Evolutionary conservation across 2,113 vertebrate species (phyloP).

Genomic region (Triplophysa siluroides): DNA sequence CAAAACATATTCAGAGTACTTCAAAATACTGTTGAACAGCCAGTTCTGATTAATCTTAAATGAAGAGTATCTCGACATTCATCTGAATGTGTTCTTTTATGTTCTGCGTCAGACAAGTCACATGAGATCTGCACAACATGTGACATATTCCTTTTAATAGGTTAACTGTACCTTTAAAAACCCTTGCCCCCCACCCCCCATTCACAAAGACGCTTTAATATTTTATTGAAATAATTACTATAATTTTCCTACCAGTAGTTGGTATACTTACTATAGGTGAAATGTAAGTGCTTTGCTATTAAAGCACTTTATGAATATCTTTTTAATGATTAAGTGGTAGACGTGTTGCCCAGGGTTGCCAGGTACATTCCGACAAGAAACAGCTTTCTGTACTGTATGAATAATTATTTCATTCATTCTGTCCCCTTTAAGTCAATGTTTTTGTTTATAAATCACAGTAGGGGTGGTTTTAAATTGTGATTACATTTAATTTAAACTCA

Average conservation of each 20-base stretch:
- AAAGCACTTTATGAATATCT: not conserved
- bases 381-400: not conserved
- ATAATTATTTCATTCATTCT: not conserved
- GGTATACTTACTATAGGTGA: not conserved
- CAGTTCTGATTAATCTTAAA: too few species aligned
- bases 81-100: too few species aligned
- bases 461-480: not conserved
- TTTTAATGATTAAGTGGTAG: not conserved
- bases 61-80: too few species aligned
- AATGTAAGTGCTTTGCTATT: too few species aligned
- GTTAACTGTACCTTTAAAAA: not conserved
- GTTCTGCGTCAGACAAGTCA: not conserved
- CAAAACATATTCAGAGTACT: too few species aligned
- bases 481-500: not conserved
- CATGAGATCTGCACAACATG: too few species aligned
- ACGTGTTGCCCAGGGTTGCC: not conserved
- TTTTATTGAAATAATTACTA: not conserved
- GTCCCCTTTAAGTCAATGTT: not conserved
- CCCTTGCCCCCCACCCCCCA: too few species aligned
- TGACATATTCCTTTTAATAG: not conserved
- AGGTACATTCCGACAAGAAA: not conserved
- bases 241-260: not conserved
- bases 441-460: not conserved
- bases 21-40: too few species aligned
- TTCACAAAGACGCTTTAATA: not conserved